Percentiles rank a stretch among this genome's conserved stretches.
Evolutionary conservation across 2,888 invertebrate genomes (phyloP).

Genomic region (Eupeodes latifasciatus): DNA sequence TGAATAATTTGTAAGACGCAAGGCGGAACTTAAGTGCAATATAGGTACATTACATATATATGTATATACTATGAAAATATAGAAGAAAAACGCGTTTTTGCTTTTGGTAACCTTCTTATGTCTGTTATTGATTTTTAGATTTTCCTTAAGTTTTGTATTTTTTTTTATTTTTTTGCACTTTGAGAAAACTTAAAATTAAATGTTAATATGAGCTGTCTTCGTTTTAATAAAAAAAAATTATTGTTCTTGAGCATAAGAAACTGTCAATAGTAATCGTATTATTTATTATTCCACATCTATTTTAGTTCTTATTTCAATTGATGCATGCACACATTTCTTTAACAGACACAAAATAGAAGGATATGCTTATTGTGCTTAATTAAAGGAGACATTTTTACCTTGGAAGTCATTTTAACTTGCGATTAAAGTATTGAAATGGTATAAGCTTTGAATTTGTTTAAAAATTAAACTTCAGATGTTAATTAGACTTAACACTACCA

Average conservation of each 20-base stretch:
- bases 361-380: neutral
- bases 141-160: constrained; percentile 10
- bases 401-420: neutral
- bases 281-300: neutral
- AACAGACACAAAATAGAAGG: neutral
- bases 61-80: neutral
- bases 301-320: neutral
- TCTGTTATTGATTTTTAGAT: constrained; percentile 68
- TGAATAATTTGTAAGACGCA: constrained; percentile 58
- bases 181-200: constrained; percentile 17
- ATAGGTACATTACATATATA: too few relatives aligned
- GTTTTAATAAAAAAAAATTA: neutral
- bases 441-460: too few relatives aligned
- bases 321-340: neutral
- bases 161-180: neutral
- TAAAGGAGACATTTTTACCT: neutral
- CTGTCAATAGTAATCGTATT: constrained; percentile 4
- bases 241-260: neutral
- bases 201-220: neutral
- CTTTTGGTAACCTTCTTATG: constrained; percentile 44
- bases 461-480: too few relatives aligned
- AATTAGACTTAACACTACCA: too few relatives aligned
- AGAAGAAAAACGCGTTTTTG: constrained; percentile 45
- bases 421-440: too few relatives aligned
- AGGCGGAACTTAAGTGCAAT: constrained; percentile 58